phyloP scores from a whole-genome alignment of 2,113 vertebrate genomes.

The Scatophagus argus region DNA sequence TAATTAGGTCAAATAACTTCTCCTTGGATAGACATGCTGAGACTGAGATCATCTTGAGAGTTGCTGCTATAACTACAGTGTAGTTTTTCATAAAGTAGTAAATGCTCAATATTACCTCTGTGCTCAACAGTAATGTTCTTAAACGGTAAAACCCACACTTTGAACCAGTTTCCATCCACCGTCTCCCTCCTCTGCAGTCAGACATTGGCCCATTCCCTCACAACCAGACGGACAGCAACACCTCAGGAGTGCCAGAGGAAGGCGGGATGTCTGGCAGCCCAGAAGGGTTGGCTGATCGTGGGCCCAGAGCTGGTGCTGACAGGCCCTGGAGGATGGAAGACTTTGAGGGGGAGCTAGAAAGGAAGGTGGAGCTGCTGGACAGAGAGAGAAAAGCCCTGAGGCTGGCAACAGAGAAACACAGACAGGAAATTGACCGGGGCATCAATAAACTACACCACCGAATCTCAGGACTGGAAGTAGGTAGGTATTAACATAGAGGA shows the following conservation, averaged over 20 bases:
- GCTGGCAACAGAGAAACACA: constrained; percentile 86
- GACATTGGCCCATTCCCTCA: constrained; percentile 79
- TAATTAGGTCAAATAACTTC: constrained; percentile 6
- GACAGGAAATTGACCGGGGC: constrained; percentile 89
- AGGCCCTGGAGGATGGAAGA: constrained; percentile 88
- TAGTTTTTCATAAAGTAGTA: not conserved
- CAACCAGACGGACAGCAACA: constrained; percentile 74
- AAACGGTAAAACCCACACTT: constrained; percentile 12
- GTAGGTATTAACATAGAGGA: constrained; percentile 74
- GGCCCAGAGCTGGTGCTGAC: constrained; percentile 64
- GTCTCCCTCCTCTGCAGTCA: constrained; percentile 69
- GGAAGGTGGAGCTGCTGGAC: constrained; percentile 92
- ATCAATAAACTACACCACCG: constrained; percentile 89
- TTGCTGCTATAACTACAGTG: not conserved
- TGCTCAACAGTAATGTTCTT: not conserved
- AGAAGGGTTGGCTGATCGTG: constrained; percentile 33
- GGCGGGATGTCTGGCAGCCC: constrained; percentile 27
- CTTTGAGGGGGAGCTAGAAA: constrained; percentile 92
- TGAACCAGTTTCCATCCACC: constrained; percentile 5
- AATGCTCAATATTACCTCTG: not conserved
- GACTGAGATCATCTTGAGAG: not conserved
- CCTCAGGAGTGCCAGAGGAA: constrained; percentile 49
- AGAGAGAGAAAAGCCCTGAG: constrained; percentile 88
- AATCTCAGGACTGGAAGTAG: constrained; percentile 89
- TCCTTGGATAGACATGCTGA: not conserved